A percentile compares a stretch with the other conserved stretches of the same genome.
These are phyloP conservation scores for Petrocephalus microphthalmus DNA, from an alignment of 2,113 vertebrate species.

Conservation along the genomic window DNA sequence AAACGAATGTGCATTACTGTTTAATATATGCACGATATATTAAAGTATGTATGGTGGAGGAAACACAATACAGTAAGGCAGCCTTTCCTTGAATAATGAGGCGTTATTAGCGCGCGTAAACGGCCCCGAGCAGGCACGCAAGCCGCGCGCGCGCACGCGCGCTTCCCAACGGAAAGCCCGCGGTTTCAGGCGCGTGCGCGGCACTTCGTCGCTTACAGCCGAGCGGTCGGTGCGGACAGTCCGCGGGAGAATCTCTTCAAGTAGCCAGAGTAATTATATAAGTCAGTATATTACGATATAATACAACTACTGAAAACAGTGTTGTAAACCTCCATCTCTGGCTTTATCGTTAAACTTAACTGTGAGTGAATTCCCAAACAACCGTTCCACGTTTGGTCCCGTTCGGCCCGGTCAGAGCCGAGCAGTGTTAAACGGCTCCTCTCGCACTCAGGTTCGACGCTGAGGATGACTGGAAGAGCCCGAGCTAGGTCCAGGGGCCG, in stretches of 20 bases:
- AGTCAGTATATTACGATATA: background rate
- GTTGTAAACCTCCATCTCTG: background rate
- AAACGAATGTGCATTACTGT: background rate
- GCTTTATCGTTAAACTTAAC: background rate
- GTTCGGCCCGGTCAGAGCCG: background rate
- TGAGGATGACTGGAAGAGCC: slow-evolving; percentile 10
- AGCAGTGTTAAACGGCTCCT: background rate
- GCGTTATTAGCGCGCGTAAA: background rate
- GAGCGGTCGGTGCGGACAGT: background rate
- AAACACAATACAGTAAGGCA: background rate
- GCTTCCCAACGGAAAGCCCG: background rate
- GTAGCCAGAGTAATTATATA: background rate
- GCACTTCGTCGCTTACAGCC: background rate
- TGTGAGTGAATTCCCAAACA: background rate
- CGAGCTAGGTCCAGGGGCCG: slow-evolving; percentile 12
- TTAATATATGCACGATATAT: background rate
- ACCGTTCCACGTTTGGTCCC: background rate
- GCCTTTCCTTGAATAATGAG: background rate
- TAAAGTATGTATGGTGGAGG: background rate
- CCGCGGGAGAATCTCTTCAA: background rate
- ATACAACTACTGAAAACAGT: background rate
- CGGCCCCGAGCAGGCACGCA: background rate
- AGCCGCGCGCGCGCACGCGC: background rate
- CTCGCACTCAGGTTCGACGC: background rate
- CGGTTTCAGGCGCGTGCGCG: background rate